Percentiles rank a stretch among this genome's conserved stretches.
phyloP scores from a whole-genome alignment of 2,113 vertebrate genomes.

The Coracopsis vasa region DNA sequence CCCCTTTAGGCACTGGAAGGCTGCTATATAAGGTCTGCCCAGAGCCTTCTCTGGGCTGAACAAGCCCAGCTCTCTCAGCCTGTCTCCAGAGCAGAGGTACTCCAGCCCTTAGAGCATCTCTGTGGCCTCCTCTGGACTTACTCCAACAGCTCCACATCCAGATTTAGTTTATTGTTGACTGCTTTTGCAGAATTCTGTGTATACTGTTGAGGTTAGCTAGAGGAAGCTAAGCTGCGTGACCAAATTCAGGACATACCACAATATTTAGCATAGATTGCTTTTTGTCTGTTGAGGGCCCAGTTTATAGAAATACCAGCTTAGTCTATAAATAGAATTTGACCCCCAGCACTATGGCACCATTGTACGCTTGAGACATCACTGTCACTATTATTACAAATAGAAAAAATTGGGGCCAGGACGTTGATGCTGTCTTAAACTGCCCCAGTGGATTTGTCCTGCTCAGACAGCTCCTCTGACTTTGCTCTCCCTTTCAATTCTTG shows the following conservation, averaged over 20 bases:
- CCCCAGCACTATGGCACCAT: background rate
- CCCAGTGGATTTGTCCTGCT: background rate
- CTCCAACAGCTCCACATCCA: background rate
- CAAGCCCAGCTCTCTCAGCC: background rate
- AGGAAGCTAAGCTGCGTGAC: background rate
- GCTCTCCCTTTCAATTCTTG: background rate
- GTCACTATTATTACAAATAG: background rate
- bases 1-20: background rate
- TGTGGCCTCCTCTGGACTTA: background rate
- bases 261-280: background rate
- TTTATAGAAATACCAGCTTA: background rate
- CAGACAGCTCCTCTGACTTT: background rate
- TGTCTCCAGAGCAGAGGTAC: background rate
- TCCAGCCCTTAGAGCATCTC: background rate
- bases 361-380: rapidly evolving
- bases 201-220: background rate
- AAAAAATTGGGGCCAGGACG: background rate
- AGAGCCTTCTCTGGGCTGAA: background rate
- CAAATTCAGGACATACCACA: background rate
- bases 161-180: background rate
- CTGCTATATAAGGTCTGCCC: background rate
- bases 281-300: background rate
- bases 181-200: background rate
- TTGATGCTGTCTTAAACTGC: background rate
- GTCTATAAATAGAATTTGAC: background rate